Conservation (phyloP, 2,113 vertebrate species). For the Pituophis catenifer region DNA sequence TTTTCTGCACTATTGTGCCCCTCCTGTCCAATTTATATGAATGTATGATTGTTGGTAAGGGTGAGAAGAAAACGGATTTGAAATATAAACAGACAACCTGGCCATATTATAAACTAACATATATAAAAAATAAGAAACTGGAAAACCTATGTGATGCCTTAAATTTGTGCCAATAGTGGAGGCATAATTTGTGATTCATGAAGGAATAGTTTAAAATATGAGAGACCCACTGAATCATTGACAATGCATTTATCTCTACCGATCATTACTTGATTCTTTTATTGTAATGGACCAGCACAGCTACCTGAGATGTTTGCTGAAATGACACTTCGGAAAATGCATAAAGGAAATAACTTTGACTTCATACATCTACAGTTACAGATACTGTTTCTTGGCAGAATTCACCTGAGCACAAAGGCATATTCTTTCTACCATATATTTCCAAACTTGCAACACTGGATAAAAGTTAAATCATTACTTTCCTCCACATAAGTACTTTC, state of each 20-base stretch:
- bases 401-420: not conserved
- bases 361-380: not conserved
- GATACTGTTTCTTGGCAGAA: not conserved
- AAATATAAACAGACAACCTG: not conserved
- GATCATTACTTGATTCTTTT: not conserved
- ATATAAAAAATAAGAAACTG: not conserved
- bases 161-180: not conserved
- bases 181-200: not conserved
- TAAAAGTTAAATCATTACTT: not conserved
- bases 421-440: not conserved
- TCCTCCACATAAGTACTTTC: not conserved
- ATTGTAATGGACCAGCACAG: not conserved
- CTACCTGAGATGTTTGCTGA: not conserved
- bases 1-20: not conserved
- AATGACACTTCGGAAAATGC: not conserved
- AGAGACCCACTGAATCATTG: not conserved
- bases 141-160: not conserved
- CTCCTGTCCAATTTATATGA: not conserved
- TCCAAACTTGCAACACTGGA: not conserved
- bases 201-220: not conserved
- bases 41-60: not conserved
- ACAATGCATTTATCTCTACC: not conserved
- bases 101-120: not conserved
- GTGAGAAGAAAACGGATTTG: not conserved
- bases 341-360: conserved; percentile 1